These are phyloP conservation scores for Darevskia mixta DNA, from an alignment of 2,797 vertebrate species.

Conservation along the genomic window DNA sequence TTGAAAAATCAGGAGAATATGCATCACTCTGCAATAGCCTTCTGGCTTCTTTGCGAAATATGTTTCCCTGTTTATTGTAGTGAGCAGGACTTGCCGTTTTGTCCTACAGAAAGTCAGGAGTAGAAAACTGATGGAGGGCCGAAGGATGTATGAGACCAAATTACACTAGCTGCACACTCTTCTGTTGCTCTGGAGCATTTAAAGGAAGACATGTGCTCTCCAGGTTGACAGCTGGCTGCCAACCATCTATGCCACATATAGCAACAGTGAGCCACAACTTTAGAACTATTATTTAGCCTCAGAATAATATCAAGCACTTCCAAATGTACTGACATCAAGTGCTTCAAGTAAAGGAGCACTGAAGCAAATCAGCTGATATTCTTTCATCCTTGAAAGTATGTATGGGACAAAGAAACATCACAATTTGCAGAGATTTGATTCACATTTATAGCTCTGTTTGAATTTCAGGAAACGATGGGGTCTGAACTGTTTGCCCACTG, in stretches of 20 bases:
- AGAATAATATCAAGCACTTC: background rate
- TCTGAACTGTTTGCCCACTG: background rate
- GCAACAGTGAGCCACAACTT: background rate
- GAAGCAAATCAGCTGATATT: background rate
- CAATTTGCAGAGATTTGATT: accelerated
- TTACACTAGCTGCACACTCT: background rate
- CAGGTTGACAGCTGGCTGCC: background rate
- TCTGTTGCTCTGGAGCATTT: background rate
- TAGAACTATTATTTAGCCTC: background rate
- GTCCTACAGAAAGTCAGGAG: background rate
- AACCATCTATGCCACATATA: background rate
- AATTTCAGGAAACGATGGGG: constrained; percentile 13
- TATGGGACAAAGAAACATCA: background rate
- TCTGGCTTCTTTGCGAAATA: background rate
- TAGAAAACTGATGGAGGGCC: background rate
- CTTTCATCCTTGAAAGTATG: constrained; percentile 13
- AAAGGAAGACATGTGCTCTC: background rate
- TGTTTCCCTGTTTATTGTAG: background rate
- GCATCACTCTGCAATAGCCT: background rate
- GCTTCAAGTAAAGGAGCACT: background rate
- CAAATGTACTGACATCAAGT: background rate
- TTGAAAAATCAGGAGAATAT: background rate
- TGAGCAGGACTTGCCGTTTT: background rate
- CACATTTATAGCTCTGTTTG: background rate
- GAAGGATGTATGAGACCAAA: background rate